Evolutionary conservation across 2,797 vertebrate species (phyloP).

Genomic region (Schizopygopsis malacanthus): DNA sequence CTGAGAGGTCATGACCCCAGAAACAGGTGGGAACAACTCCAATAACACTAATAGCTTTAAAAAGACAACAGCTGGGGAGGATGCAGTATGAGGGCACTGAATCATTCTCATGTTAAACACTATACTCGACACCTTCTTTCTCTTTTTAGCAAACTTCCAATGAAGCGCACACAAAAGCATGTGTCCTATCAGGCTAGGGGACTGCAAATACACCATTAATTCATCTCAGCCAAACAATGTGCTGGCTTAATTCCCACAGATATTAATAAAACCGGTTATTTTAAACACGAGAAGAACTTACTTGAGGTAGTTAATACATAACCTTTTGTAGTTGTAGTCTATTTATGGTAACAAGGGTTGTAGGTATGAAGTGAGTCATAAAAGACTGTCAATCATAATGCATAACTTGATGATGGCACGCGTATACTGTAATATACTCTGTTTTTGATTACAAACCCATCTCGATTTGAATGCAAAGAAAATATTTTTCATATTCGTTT

Average conservation of each 20-base stretch:
- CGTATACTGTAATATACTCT: neutral
- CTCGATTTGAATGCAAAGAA: constrained; percentile 5
- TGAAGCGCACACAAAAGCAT: neutral
- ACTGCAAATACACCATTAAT: neutral
- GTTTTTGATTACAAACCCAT: neutral
- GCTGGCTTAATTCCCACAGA: neutral
- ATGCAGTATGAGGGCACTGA: constrained; percentile 14
- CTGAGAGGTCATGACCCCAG: constrained; percentile 73
- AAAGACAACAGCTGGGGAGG: constrained; percentile 63
- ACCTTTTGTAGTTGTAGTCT: neutral
- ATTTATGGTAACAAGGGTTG: neutral
- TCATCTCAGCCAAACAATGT: neutral
- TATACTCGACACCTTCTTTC: neutral
- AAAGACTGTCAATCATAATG: neutral
- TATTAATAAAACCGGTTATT: neutral
- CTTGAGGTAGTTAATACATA: neutral
- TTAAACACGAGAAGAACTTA: neutral
- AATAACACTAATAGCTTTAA: constrained; percentile 63
- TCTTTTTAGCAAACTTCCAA: neutral
- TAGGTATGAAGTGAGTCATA: neutral
- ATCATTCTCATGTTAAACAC: constrained; percentile 33
- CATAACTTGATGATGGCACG: neutral
- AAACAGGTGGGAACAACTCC: constrained; percentile 75
- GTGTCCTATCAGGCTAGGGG: neutral
- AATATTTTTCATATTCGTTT: neutral